Evolutionary conservation across 2,113 vertebrate species (phyloP), one percentile per base, ranked within the genome.

Genomic region (Strigops habroptila): DNA sequence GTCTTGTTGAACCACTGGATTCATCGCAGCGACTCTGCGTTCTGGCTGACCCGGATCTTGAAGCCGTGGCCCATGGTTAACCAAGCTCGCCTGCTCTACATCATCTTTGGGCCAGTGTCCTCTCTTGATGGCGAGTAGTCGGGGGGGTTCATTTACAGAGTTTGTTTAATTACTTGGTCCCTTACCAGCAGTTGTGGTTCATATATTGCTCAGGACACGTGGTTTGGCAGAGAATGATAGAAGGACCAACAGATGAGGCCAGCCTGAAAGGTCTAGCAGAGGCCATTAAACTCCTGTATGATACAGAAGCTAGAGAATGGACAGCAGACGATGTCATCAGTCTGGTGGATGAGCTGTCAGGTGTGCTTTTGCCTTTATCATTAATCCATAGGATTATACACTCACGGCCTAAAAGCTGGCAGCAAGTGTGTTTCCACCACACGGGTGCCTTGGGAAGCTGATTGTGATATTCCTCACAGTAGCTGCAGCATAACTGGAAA

Each of bases 51-150:
- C 1, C 96, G 98, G 2, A 98, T 99, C 80, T 96, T 99, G 65
- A 99, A 98, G 79, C 98, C 99, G 4, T 99, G 98, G 99, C 99
- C 99, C 59, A 98, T 99, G 92, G 98, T 99, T 31, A 98, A 97
- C 91, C 99, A 99, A 93, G 99, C 99, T 49, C 98, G 98, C 64
- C 95, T 99, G 65, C 97, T 99, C 25, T 99, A 99, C 81, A 97
- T 99, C 91, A 97, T 99, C 81, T 99, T 99, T 22, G 99, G 99
- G 75, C 99, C 99, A 19, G 77, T 98, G 89, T 97, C 97, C 62
- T 53, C 96, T 71, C 97, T 97, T 17, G 98, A 98, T 70, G 98
- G 99, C 98, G 49, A 98, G 96, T 33, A 79, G 31, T 12, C 37
- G 22, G 44, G 37, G 37, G 37, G 8, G 21, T 18, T 35, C 4